These are phyloP conservation scores for Platichthys stellatus DNA, from an alignment of 2,113 vertebrate genomes.

Conservation along the genomic window DNA sequence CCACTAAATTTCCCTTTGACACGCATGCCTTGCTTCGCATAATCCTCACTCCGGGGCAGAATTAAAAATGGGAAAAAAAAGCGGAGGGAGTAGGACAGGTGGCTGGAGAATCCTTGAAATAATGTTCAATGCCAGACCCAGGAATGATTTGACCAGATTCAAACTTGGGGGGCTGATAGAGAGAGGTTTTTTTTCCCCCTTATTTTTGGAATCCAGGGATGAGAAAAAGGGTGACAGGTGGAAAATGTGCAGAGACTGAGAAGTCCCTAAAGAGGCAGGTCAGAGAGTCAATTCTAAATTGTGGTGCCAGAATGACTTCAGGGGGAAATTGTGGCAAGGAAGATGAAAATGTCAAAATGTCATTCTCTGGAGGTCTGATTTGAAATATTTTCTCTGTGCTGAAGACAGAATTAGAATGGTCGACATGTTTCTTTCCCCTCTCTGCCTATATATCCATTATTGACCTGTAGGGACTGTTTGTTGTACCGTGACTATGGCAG, in stretches of 20 bases:
- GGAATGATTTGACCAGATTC: constrained; percentile 81
- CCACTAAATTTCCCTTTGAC: constrained; percentile 88
- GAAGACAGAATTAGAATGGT: constrained; percentile 50
- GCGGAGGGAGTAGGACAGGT: constrained; percentile 80
- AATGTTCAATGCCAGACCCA: constrained; percentile 79
- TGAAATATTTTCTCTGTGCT: constrained; percentile 66
- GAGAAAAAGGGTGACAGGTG: constrained; percentile 70
- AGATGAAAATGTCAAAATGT: constrained; percentile 80
- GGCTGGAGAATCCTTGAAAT: constrained; percentile 85
- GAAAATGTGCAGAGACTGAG: constrained; percentile 74
- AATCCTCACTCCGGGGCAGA: constrained; percentile 86
- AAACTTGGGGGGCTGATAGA: constrained; percentile 66
- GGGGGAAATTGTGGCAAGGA: constrained; percentile 57
- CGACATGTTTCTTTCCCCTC: constrained; percentile 25
- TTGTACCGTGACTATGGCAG: constrained; percentile 48
- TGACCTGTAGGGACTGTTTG: constrained; percentile 33
- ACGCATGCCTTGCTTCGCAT: constrained; percentile 87
- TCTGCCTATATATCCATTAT: constrained; percentile 29
- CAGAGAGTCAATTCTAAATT: constrained; percentile 70
- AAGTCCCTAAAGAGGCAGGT: constrained; percentile 66
- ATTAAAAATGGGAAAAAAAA: constrained; percentile 81
- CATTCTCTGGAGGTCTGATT: constrained; percentile 68
- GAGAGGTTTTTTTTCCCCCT: constrained; percentile 40
- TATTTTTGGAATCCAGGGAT: constrained; percentile 67
- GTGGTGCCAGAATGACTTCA: constrained; percentile 73